Conservation (phyloP, 1,140 invertebrate genomes). For the Acromyrmex charruanus region DNA sequence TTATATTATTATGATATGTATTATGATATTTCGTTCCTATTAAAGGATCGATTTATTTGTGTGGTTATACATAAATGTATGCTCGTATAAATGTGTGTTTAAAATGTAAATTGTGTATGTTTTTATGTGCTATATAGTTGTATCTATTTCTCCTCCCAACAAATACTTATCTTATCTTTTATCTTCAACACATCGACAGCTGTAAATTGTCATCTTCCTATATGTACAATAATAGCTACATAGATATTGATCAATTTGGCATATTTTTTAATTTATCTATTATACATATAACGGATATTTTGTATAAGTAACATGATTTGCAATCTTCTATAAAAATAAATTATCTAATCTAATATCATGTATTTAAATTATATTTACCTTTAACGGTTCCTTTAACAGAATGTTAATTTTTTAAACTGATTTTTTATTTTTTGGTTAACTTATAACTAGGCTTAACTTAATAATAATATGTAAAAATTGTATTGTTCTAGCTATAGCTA, state of each 20-base stretch:
- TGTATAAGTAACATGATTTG: background rate
- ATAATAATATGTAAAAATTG: too few species aligned
- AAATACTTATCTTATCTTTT: background rate
- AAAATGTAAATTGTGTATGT: constrained; percentile 30
- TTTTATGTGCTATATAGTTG: background rate
- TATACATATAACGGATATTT: background rate
- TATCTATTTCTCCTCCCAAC: constrained; percentile 8
- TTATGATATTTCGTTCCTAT: background rate
- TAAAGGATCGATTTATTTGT: background rate
- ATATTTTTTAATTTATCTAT: background rate
- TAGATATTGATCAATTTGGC: background rate
- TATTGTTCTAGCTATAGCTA: too few species aligned
- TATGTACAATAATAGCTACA: constrained; percentile 5
- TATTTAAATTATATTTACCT: constrained; percentile 3
- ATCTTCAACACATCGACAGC: background rate
- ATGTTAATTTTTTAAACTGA: too few species aligned
- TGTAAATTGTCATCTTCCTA: constrained; percentile 19
- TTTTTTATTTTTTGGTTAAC: too few species aligned
- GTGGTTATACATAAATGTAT: background rate
- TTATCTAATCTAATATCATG: background rate
- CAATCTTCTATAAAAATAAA: constrained; percentile 6
- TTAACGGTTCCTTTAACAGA: too few species aligned
- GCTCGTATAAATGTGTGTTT: constrained; percentile 15
- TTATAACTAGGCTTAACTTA: too few species aligned
- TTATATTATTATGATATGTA: background rate